Evolutionary conservation across 2,797 vertebrate genomes (phyloP), one percentile per base, ranked within the genome.

Genomic region (Cyprinella venusta): DNA sequence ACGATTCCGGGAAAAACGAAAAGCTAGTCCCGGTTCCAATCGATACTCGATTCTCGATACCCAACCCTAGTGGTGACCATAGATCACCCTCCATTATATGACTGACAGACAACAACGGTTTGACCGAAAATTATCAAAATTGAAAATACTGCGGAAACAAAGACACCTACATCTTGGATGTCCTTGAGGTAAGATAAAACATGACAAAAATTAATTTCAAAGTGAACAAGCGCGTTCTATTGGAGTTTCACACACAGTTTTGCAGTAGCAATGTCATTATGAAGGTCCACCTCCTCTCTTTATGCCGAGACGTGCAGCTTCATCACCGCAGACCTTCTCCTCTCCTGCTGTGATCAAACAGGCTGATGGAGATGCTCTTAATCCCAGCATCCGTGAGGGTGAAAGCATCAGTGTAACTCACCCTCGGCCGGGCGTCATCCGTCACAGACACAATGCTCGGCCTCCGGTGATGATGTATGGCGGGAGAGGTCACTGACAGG

Each of bases 391-490:
- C 70, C 12, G 26, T 68, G 67, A 79, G 45, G 50, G 48, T n/a
- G 12, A 54, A 76, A 36, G 75, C n/a, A 48, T 84, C 50, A 38
- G 70, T 59, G 61, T 10, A 24, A 24, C 64, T 83, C 50, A 48
- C 4, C 75, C 85, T 86, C 70, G 61, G 24, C 64, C 33, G 13
- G 26, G 40, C 67, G 45, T 63, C 85, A 84, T 77, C 74, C 75
- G 80, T 88, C 87, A 88, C 50, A 42, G 24, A 61, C 74, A 84
- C 82, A 79, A 83, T 42, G 24, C n/a, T 33, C 56, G 50, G 80
- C 87, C 80, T 76, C 56, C 64, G 64, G 78, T 75, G 64, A 63
- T 85, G 82, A 86, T 86, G 80, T 80, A 81, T 80, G 85, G 70
- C 75, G 76, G 79, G 70, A 64, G 71, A 84, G 86, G 86, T 86